Base-by-base conservation (phyloP, 2,888 invertebrate species). In the Epistrophe eligans region DNA sequence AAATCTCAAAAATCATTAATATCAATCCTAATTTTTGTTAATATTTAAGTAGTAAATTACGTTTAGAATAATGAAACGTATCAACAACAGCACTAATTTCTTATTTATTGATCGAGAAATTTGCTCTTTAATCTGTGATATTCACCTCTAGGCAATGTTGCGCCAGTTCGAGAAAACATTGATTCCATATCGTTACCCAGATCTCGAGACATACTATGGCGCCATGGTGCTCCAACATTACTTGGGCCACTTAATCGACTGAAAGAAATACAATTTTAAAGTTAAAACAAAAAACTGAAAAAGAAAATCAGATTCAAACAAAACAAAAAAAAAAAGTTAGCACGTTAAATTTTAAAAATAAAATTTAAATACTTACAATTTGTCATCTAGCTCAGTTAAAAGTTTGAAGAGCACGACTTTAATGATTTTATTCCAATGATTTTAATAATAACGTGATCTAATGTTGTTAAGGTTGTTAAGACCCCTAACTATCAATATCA, bases 141-240 rank as follows among this genome's bases (percentile, higher is more conserved):
- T 92, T 95, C 95, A 96, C 96, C 96, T 95, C 96, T 94, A 89
- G 96, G 96, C 93, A 95, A 93, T 90, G 94, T 94, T 91, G 94
- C 93, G 89, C 93, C 92, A 38, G 93, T 92, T 88, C 93, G 94
- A 91, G 94, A 95, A 94, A 96, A 96, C 93, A 96, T 95, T 80
- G 95, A 95, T 91, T 96, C 96, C 93, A 96, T 95, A 91, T 96
- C 96, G 66, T 95, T 94, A 90, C 95, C 95, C 91, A 96, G 92
- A 91, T 96, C 96, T 90, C 96, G 95, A 88, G 94, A 94, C 89
- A 94, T 93, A 90, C 95, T 95, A 88, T 95, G 94, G 85, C 95
- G 93, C 95, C 96, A 95, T 52, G 92, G 91, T 94, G 92, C 91
- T 73, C 90, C 90, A 38, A 91, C 88, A 88, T 89, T 89, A 74